Conservation (phyloP, 2,797 vertebrate species). For the Peromyscus aztecus region DNA sequence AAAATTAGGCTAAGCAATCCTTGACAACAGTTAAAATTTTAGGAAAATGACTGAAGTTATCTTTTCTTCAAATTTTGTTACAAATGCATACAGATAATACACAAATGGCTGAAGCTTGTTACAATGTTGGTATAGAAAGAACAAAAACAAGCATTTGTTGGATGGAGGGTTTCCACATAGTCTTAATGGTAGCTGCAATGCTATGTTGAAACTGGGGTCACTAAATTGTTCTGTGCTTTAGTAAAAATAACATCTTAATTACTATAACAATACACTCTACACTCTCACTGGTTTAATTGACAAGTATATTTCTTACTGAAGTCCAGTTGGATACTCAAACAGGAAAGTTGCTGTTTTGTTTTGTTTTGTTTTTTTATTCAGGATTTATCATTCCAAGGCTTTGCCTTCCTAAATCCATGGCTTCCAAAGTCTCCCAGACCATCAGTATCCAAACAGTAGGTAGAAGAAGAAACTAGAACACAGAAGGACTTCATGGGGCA, state of each 20-base stretch:
- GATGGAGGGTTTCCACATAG: background rate
- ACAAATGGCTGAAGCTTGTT: conserved; percentile 7
- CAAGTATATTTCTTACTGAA: conserved; percentile 5
- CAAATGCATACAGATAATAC: conserved; percentile 15
- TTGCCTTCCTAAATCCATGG: background rate
- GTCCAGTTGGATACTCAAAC: background rate
- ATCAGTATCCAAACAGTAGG: background rate
- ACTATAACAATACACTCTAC: conserved; percentile 48
- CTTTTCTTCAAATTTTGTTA: conserved; percentile 53
- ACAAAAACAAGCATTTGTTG: background rate
- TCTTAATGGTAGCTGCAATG: background rate
- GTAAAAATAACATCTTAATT: conserved; percentile 8
- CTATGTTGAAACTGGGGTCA: background rate
- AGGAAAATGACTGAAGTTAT: background rate
- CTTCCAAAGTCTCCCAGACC: background rate
- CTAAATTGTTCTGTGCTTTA: background rate
- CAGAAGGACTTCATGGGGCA: background rate
- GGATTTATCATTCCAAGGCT: background rate
- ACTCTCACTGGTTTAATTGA: conserved; percentile 28
- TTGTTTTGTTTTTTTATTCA: background rate
- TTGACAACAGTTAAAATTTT: conserved; percentile 22
- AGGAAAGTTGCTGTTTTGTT: background rate
- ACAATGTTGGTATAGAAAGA: background rate
- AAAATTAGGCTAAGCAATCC: background rate
- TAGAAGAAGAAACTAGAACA: background rate